Evolutionary conservation across 1,140 invertebrate species (phyloP).

Genomic region (Apis dorsata): DNA sequence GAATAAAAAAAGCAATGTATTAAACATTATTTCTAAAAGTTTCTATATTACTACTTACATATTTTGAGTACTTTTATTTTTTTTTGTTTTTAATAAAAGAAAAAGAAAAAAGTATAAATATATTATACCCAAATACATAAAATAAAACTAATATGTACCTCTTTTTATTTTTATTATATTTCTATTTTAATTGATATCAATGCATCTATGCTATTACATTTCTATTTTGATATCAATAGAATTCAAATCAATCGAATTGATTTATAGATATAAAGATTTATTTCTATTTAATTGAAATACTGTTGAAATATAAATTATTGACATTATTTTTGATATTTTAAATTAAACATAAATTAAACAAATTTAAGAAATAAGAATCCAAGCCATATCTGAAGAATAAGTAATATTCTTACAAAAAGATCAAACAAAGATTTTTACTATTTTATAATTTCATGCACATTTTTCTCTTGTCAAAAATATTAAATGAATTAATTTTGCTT

Average conservation of each 20-base stretch:
- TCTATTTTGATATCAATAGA: not conserved
- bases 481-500: not conserved
- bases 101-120: not conserved
- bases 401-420: not conserved
- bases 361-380: not conserved
- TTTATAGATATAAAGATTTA: not conserved
- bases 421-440: not conserved
- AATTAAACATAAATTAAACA: not conserved
- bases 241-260: no score
- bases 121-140: not conserved
- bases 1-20: not conserved
- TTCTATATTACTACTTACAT: not conserved
- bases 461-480: not conserved
- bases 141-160: no score
- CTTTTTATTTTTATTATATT: not conserved
- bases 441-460: not conserved
- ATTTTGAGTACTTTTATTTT: no score
- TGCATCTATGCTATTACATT: not conserved
- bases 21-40: not conserved
- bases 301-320: not conserved
- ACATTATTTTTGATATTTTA: not conserved
- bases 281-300: not conserved
- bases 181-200: not conserved
- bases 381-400: not conserved
- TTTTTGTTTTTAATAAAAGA: not conserved